These are phyloP conservation scores for Sapayoa aenigma DNA, from an alignment of 2,113 vertebrate species.

Conservation along the genomic window DNA sequence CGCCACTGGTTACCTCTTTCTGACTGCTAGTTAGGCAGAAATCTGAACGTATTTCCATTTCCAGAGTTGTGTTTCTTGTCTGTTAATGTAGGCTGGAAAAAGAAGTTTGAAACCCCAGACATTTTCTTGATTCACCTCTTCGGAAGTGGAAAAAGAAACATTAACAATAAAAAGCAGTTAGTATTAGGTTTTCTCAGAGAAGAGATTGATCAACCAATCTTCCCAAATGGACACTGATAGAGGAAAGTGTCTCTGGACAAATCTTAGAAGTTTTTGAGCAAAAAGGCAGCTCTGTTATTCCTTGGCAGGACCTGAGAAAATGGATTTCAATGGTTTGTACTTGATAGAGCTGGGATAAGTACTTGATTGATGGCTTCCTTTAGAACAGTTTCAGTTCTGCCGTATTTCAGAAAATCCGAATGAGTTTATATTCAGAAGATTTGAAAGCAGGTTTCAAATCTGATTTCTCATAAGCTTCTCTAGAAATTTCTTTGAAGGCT, in stretches of 20 bases:
- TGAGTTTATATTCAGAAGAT: neutral
- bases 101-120: neutral
- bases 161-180: neutral
- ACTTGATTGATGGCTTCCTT: neutral
- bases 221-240: neutral
- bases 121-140: neutral
- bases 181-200: neutral
- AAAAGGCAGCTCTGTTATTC: neutral
- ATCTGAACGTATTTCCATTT: neutral
- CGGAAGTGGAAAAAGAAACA: neutral
- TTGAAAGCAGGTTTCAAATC: neutral
- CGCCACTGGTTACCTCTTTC: neutral
- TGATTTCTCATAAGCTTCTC: neutral
- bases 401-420: neutral
- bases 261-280: neutral
- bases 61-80: neutral
- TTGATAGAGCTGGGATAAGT: neutral
- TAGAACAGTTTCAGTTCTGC: neutral
- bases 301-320: neutral
- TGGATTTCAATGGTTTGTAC: neutral
- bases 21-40: neutral
- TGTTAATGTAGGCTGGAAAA: neutral
- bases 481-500: neutral
- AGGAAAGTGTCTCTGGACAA: neutral
- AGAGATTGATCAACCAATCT: neutral